Conservation (phyloP, 2,888 invertebrate genomes). For the Calliscelio sp. region DNA sequence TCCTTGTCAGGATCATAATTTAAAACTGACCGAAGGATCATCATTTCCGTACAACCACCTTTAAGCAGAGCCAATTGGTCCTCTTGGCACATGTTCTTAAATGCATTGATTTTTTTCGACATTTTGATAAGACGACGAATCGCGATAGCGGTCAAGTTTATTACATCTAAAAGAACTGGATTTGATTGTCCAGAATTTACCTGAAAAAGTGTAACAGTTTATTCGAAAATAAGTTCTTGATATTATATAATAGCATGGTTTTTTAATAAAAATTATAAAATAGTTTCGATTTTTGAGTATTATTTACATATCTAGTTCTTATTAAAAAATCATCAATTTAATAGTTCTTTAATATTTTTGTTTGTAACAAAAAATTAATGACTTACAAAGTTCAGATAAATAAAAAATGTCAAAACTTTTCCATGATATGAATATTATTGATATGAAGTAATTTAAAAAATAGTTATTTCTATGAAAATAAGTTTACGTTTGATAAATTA, state of each 20-base stretch:
- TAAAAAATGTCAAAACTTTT: too few species aligned
- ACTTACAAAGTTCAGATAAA: too few species aligned
- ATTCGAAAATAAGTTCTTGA: background rate
- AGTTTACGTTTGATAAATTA: too few species aligned
- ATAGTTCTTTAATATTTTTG: too few species aligned
- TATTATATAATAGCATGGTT: background rate
- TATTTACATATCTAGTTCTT: too few species aligned
- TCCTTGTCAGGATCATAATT: constrained; percentile 96
- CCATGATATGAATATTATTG: too few species aligned
- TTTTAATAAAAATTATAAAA: too few species aligned
- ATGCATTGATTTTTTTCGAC: constrained; percentile 94
- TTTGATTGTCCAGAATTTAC: constrained; percentile 86
- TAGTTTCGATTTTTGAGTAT: too few species aligned
- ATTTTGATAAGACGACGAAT: constrained; percentile 94
- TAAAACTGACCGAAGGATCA: constrained; percentile 96
- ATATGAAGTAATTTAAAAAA: too few species aligned
- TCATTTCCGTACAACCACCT: constrained; percentile 98
- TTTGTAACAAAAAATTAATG: too few species aligned
- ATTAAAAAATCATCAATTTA: too few species aligned
- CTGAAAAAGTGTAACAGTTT: constrained; percentile 80
- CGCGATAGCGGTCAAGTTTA: constrained; percentile 96
- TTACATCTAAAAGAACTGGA: constrained; percentile 92
- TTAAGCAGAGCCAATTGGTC: constrained; percentile 96
- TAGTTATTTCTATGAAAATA: too few species aligned
- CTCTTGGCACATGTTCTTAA: constrained; percentile 97